Percentiles rank a stretch among this genome's conserved stretches.
Evolutionary conservation across 2,797 vertebrate species (phyloP).

Genomic region (Astyanax mexicanus): DNA sequence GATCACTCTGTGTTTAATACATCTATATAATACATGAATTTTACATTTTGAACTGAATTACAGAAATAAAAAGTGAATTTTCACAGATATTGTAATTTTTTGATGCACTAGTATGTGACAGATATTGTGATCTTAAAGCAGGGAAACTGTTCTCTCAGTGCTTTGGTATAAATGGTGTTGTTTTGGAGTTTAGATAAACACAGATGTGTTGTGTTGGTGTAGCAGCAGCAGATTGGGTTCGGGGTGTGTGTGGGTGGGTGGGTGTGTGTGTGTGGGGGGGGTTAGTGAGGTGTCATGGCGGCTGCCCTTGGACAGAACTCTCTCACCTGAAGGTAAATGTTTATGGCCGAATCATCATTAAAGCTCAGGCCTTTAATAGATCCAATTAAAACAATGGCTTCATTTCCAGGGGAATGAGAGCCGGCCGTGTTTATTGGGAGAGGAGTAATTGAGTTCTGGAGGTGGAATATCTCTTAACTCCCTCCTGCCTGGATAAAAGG

Average conservation of each 20-base stretch:
- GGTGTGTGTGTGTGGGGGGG: conserved; percentile 25
- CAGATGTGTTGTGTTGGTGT: conserved; percentile 29
- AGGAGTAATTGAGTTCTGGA: conserved; percentile 71
- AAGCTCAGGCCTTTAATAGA: conserved; percentile 82
- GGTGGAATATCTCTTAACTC: conserved; percentile 61
- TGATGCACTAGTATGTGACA: too few relatives aligned
- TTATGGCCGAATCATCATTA: conserved; percentile 85
- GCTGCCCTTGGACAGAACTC: conserved; percentile 66
- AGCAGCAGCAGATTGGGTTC: background rate
- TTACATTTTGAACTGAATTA: too few relatives aligned
- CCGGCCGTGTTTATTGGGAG: conserved; percentile 73
- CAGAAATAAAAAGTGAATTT: too few relatives aligned
- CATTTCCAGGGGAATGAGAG: conserved; percentile 80
- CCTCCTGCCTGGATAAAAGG: conserved; percentile 28
- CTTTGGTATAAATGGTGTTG: too few relatives aligned
- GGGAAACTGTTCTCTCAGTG: too few relatives aligned
- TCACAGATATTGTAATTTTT: too few relatives aligned
- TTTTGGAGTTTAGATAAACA: conserved; percentile 41
- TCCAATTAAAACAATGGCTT: conserved; percentile 87
- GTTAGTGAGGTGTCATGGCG: conserved; percentile 42
- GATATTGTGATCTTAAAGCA: too few relatives aligned
- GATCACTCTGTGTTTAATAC: too few relatives aligned
- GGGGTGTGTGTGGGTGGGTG: conserved; percentile 22
- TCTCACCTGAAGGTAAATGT: conserved; percentile 86
- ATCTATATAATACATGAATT: too few relatives aligned